A percentile compares a stretch with the other conserved stretches of the same genome.
Evolutionary conservation across 2,113 vertebrate species (phyloP).

Genomic region (Tauraco erythrolophus): DNA sequence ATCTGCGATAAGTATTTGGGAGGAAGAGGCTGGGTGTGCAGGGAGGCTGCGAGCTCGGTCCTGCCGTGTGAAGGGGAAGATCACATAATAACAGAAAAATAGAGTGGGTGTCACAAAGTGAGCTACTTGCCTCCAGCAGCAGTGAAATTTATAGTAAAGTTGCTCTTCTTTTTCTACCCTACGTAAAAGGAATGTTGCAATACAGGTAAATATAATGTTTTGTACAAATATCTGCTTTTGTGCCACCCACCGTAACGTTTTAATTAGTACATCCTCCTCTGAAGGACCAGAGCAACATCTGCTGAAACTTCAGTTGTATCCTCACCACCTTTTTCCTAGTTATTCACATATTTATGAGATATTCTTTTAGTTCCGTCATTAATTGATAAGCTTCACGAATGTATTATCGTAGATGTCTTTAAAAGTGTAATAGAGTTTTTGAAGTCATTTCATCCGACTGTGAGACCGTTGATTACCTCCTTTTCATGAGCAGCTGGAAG

Average conservation of each 20-base stretch:
- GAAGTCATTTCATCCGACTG: not conserved
- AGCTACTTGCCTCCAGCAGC: not conserved
- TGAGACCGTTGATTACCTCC: not conserved
- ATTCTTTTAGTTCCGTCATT: not conserved
- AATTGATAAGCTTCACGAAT: not conserved
- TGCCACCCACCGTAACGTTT: not conserved
- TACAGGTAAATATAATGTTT: not conserved
- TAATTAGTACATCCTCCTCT: fast-evolving
- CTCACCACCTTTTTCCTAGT: fast-evolving
- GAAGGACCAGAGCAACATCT: not conserved
- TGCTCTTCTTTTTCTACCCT: not conserved
- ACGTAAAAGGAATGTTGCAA: not conserved
- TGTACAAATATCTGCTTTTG: not conserved
- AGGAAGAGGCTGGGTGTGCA: conserved; percentile 34
- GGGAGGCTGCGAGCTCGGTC: not conserved
- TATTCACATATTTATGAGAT: not conserved
- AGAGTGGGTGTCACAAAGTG: not conserved
- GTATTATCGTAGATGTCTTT: not conserved
- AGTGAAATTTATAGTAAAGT: not conserved
- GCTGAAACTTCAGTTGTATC: not conserved
- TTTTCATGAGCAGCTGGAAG: not conserved
- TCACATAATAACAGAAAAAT: not conserved
- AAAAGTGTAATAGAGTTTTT: not conserved
- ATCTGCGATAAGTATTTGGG: conserved; percentile 45
- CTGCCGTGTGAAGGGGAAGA: not conserved